Conservation (phyloP, 37 sponge, comb jelly and placozoan genomes). For the Axinella damicornis region DNA sequence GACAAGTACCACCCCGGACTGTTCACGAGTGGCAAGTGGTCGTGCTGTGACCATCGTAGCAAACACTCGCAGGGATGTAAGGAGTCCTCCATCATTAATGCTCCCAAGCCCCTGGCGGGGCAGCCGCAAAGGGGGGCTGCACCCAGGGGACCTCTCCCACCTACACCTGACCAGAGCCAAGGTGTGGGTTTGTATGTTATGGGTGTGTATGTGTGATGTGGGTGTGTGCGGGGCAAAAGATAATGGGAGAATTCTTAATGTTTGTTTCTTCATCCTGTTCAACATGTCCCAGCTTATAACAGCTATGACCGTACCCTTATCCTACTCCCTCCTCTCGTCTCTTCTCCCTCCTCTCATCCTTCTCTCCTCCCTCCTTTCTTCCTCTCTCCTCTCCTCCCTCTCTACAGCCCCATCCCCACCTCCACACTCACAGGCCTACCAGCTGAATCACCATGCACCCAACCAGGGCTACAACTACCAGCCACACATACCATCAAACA, state of each 20-base stretch:
- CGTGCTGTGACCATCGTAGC: slow-evolving; percentile 79
- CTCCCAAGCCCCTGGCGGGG: too few species aligned
- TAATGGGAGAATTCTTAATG: background rate
- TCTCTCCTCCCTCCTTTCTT: too few species aligned
- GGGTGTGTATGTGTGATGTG: too few species aligned
- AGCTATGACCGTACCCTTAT: too few species aligned
- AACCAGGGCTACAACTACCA: too few species aligned
- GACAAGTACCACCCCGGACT: slow-evolving; percentile 80
- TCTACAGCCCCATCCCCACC: slow-evolving; percentile 17
- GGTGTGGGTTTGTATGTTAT: background rate
- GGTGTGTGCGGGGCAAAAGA: background rate
- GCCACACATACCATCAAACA: too few species aligned
- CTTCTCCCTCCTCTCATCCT: too few species aligned
- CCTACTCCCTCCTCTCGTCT: too few species aligned
- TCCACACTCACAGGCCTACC: slow-evolving; percentile 10
- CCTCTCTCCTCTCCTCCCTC: background rate
- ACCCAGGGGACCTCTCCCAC: slow-evolving; percentile 42
- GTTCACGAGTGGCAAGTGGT: slow-evolving; percentile 73
- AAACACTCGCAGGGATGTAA: slow-evolving; percentile 75
- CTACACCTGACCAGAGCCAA: slow-evolving; percentile 10
- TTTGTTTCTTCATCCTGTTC: too few species aligned
- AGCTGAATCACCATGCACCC: slow-evolving; percentile 23
- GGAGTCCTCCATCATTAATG: too few species aligned
- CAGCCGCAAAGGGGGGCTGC: background rate
- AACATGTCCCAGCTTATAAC: too few species aligned